Evolutionary conservation across 2,113 vertebrate genomes (phyloP).

Genomic region (Ptilorrhoa leucosticta): DNA sequence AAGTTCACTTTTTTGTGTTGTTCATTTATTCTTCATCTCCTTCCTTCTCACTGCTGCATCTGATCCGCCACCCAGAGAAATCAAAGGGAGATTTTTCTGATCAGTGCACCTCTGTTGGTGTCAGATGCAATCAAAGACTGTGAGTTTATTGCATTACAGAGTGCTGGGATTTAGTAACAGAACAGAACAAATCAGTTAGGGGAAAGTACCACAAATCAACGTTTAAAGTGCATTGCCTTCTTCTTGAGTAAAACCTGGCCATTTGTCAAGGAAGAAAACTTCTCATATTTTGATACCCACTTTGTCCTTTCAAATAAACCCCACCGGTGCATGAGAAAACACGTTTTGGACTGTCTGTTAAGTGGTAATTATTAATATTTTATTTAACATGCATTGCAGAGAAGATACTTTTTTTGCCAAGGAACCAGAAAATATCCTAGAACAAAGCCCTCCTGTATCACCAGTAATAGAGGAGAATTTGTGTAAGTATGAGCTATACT

Average conservation of each 20-base stretch:
- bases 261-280: background rate
- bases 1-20: background rate
- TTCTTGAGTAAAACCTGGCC: background rate
- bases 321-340: background rate
- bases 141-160: conserved; percentile 17
- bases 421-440: background rate
- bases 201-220: background rate
- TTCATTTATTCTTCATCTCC: conserved; percentile 7
- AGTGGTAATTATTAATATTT: background rate
- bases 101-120: background rate
- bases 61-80: conserved; percentile 19
- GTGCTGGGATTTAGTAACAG: background rate
- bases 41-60: background rate
- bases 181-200: background rate
- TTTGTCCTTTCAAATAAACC: background rate
- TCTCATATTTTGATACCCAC: background rate
- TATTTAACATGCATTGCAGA: background rate
- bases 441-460: background rate
- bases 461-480: background rate
- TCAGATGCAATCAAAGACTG: conserved; percentile 29
- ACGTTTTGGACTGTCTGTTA: background rate
- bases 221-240: background rate
- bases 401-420: background rate
- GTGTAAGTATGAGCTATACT: background rate
- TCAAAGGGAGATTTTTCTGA: conserved; percentile 42